Evolutionary conservation across 2,888 invertebrate species (phyloP).

Genomic region (Galerucella calmariensis): DNA sequence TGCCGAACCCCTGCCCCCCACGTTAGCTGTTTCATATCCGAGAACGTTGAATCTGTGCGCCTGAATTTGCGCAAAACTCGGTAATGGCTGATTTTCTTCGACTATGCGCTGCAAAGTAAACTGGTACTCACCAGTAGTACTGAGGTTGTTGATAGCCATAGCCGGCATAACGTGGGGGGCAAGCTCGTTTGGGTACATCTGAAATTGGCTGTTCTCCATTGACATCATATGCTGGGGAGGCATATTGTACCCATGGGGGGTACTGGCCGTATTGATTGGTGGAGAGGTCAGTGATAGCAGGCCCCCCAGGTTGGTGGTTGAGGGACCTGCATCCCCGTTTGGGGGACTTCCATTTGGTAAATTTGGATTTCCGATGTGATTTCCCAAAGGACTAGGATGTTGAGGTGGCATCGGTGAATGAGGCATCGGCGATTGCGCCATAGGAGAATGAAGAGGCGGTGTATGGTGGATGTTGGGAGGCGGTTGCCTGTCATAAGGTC

Average conservation of each 20-base stretch:
- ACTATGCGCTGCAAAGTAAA: slow-evolving; percentile 60
- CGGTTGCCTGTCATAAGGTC: slow-evolving; percentile 67
- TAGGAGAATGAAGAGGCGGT: slow-evolving; percentile 64
- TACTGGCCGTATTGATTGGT: slow-evolving; percentile 63
- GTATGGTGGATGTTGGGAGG: slow-evolving; percentile 71
- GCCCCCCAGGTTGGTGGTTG: slow-evolving; percentile 91
- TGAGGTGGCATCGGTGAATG: slow-evolving; percentile 44
- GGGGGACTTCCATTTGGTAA: slow-evolving; percentile 82
- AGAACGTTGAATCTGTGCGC: slow-evolving; percentile 65
- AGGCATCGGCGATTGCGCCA: slow-evolving; percentile 49
- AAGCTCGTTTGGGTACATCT: slow-evolving; percentile 85
- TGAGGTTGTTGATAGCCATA: slow-evolving; percentile 78
- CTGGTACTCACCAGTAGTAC: slow-evolving; percentile 82
- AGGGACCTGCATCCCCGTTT: slow-evolving; percentile 97
- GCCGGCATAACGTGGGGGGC: slow-evolving; percentile 84
- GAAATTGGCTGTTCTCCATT: slow-evolving; percentile 64
- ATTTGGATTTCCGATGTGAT: slow-evolving; percentile 50
- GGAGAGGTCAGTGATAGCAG: slow-evolving; percentile 85
- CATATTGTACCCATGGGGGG: slow-evolving; percentile 58
- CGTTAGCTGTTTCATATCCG: slow-evolving; percentile 71
- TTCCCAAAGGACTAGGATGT: slow-evolving; percentile 48
- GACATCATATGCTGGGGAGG: slow-evolving; percentile 63
- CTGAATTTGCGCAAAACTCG: slow-evolving; percentile 76
- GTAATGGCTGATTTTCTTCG: slow-evolving; percentile 67
- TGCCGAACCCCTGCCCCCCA: slow-evolving; percentile 77